Base-by-base conservation (phyloP, 2,888 invertebrate species). In the Mechanitis messenoides region DNA sequence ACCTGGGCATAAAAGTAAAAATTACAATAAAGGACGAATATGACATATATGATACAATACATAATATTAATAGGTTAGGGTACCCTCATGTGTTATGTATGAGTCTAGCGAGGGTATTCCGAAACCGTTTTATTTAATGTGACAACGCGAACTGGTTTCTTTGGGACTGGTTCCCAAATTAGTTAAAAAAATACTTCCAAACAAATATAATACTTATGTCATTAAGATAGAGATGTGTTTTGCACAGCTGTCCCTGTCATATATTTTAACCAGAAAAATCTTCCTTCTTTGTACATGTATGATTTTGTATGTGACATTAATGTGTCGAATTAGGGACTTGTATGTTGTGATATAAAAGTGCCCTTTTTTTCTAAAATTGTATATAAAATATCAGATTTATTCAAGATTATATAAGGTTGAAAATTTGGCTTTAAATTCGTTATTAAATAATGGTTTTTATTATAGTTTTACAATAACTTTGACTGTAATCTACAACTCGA, bases 1-100 rank as follows among this genome's bases (percentile, higher is more conserved):
- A 31, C 31, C 50, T 50, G 31, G 50, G 31, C 28, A 31, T 31
- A 31, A 50, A 50, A 50, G 50, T 50, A 50, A 50, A 50, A 50
- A 50, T 31, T 50, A 50, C 31, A 31, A 50, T 50, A 50, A 50
- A 50, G 31, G 50, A 31, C 50, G 31, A 56, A 46, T 33, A 58
- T 38, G 28, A 54, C 47, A 58, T 58, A 33, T 45, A 56, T 53
- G 56, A 56, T 42, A 61, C 81, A 84, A 84, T 81, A 84, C 79
- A 77, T 74, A 69, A 78, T 80, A 77, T 81, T 83, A 84, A 84
- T 81, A 80, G 81, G 80, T 78, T 75, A 74, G 72, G 71, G 64
- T 66, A 72, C 71, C 72, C 76, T 63, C 75, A 87, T 87, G 83
- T 78, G 78, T 85, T 85, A 87, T 86, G 85, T 82, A 87, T 87